Evolutionary conservation across 1,140 invertebrate species (phyloP).

Genomic region (Ylistrum balloti): DNA sequence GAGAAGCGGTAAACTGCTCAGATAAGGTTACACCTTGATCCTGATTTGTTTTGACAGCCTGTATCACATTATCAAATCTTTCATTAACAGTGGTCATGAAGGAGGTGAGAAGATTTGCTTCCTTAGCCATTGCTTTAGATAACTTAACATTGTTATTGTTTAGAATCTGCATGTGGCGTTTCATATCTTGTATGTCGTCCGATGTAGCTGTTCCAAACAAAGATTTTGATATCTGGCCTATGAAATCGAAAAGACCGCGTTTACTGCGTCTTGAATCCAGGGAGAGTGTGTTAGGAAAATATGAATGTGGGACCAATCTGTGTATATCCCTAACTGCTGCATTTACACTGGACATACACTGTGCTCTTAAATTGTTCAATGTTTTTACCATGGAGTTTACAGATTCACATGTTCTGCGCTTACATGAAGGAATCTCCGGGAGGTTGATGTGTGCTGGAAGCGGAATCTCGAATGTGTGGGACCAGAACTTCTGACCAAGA

Average conservation of each 20-base stretch:
- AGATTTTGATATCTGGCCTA: no score
- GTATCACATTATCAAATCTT: constrained; percentile 41
- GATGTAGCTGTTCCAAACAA: no score
- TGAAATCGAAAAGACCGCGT: no score
- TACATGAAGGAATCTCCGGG: not conserved
- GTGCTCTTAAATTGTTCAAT: not conserved
- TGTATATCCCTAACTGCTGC: constrained; percentile 38
- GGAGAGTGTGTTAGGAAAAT: no score
- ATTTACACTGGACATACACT: constrained; percentile 43
- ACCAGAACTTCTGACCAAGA: constrained; percentile 42
- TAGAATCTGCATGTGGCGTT: constrained; percentile 47
- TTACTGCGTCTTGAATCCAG: constrained; percentile 34
- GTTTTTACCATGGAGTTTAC: no score
- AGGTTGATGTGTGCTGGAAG: not conserved
- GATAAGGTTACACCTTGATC: no score
- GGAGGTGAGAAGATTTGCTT: constrained; percentile 37
- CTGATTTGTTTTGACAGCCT: not conserved
- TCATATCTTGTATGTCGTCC: no score
- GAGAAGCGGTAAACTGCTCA: no score
- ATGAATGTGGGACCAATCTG: not conserved
- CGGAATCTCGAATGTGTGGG: constrained; percentile 46
- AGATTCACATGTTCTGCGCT: not conserved
- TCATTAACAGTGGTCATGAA: constrained; percentile 43
- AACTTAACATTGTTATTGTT: constrained; percentile 48
- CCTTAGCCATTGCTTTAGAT: constrained; percentile 42